Base-by-base conservation (phyloP, 2,113 vertebrate genomes). In the Apistogramma diplotaenia region DNA sequence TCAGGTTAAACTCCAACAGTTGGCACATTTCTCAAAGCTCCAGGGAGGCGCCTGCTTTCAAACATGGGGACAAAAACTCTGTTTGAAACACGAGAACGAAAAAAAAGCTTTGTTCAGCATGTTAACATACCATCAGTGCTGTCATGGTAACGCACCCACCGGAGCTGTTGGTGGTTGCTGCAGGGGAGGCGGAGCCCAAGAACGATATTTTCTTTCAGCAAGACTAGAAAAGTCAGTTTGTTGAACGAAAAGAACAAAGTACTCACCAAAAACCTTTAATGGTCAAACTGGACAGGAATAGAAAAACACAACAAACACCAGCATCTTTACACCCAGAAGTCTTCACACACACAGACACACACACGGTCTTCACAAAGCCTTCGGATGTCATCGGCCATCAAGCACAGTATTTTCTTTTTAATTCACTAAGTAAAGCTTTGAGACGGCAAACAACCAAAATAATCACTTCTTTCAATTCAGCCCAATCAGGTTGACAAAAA, bases 181-280 rank as follows among this genome's bases (percentile, higher is more conserved):
- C 37, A 13, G 13, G 10, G 12, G 46, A 13, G 12, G 15, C 16
- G 15, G 16, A 18, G 43, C 4, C 15, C 3, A 49, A 2, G 15
- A 29, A 43, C 9, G 1, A 19, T 18, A 8, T 49, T 51, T 49
- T 49, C 8, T 19, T 43, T 70, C 40, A 19, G 43, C 16, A 70
- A 7, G 25, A 27, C 10, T 11, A 4, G 37, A 40, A 40, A 40
- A 40, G 37, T 40, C 37, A 4, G 12, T 67, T 5, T 31, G 23
- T 29, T 19, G 33, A 37, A 56, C 2, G 3, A 35, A 40, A 62
- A 51, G 51, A 78, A 18, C 6, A 35, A 53, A 31, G 15, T 23
- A 23, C 53, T 70, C 57, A 57, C 76, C 35, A 74, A 76, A 70
- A 82, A 35, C 21, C 46, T 79, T 86, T 86, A 82, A 79, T 82